Evolutionary conservation across 2,797 vertebrate species (phyloP).

Genomic region (Rhinella marina): DNA sequence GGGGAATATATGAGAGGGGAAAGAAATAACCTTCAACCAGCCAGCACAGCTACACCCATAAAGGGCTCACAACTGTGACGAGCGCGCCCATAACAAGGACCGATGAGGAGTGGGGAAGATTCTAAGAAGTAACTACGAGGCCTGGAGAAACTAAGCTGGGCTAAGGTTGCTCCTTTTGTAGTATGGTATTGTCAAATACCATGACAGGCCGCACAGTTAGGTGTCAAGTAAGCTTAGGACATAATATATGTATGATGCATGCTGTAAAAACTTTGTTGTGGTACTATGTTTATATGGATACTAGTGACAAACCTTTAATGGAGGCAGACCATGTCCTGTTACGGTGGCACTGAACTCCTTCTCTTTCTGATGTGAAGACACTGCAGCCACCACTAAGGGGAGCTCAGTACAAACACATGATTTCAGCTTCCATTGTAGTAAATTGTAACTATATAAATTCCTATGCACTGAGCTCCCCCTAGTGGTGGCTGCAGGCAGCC

Average conservation of each 20-base stretch:
- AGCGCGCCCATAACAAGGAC: neutral
- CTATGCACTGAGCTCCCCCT: too few species aligned
- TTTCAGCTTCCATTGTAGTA: too few species aligned
- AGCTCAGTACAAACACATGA: too few species aligned
- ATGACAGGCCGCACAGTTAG: neutral
- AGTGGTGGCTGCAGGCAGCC: too few species aligned
- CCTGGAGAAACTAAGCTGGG: neutral
- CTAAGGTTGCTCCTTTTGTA: neutral
- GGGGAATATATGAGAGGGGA: neutral
- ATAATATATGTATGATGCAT: neutral
- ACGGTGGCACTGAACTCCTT: too few species aligned
- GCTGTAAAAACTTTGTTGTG: too few species aligned
- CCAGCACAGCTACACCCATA: neutral
- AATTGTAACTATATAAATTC: too few species aligned
- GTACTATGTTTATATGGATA: too few species aligned
- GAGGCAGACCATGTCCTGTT: too few species aligned
- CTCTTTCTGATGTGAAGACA: too few species aligned
- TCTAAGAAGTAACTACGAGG: neutral
- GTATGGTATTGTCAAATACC: neutral
- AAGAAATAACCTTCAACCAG: constrained; percentile 7
- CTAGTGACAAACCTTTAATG: too few species aligned
- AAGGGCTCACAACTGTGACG: neutral
- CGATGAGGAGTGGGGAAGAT: neutral
- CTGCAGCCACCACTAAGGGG: too few species aligned
- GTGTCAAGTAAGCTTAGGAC: neutral